These are phyloP conservation scores for Macrophya alboannulata DNA, from an alignment of 2,888 invertebrate species.

Conservation along the genomic window DNA sequence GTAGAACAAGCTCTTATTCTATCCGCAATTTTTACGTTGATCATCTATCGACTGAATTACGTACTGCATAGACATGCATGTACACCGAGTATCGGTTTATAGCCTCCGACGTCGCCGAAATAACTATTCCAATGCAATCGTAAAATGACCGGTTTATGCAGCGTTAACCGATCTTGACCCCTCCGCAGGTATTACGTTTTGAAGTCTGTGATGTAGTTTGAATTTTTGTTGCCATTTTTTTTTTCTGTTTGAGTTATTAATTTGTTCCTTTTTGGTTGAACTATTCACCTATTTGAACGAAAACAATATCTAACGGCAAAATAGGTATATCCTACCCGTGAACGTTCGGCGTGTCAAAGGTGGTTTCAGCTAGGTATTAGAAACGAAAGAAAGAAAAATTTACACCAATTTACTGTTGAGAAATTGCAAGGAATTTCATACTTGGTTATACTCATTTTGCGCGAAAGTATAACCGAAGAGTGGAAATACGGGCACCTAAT, in stretches of 20 bases:
- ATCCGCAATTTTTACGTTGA: neutral
- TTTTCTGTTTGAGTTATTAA: neutral
- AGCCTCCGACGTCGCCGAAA: neutral
- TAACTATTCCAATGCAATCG: conserved; percentile 19
- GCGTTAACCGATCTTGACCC: conserved; percentile 23
- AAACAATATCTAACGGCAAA: neutral
- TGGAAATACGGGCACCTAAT: conserved; percentile 43
- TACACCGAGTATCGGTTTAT: conserved; percentile 14
- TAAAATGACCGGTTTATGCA: conserved; percentile 36
- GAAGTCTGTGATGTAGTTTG: conserved; percentile 16
- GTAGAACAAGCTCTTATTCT: neutral
- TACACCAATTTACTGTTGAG: conserved; percentile 6
- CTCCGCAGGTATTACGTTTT: conserved; percentile 11
- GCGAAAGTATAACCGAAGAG: conserved; percentile 51
- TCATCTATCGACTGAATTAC: neutral
- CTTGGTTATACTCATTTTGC: conserved; percentile 2
- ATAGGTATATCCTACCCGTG: neutral
- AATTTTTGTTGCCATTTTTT: neutral
- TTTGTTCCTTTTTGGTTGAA: neutral
- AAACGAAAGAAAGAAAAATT: conserved; percentile 16
- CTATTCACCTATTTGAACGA: neutral
- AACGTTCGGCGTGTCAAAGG: conserved; percentile 40
- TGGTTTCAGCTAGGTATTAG: neutral
- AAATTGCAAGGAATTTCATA: conserved; percentile 40
- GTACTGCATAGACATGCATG: neutral